Evolutionary conservation across 35 echinoderm and acorn worm species (phyloP), one percentile per base, ranked within the genome.

Genomic region (Apostichopus japonicus): DNA sequence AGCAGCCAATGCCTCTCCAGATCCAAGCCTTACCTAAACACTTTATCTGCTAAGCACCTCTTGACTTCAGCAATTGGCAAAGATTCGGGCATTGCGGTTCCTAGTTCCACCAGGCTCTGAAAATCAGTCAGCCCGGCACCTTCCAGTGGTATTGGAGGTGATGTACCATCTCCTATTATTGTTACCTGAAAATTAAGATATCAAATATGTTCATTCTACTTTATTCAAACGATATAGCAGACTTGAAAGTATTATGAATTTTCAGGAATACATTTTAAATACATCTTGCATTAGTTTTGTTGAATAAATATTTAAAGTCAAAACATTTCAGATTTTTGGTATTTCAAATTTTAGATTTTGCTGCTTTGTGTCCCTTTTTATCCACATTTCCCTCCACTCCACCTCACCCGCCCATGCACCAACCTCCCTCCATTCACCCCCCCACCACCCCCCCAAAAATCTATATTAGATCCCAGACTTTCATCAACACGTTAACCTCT

Each of bases 131-230:
- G 84, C 23, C 93, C 92, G 4, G 95, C 97, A 51, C 95, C 97
- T 87, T 96, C 92, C 77, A 99, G 55, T 9, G 94, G 91, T 8
- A 99, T 93, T 0, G 97, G 95, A 2, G 94, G 77, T 19, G 94
- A 79, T 5, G 84, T 96, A 44, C 97, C 97, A 86, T 99, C 97
- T 23, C 97, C 95, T 9, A 99, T 96, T 5, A 99, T 93, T 16
- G 93, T 95, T 13, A 99, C 97, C 97, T 98, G 76, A 59, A 61
- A 61, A 61, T 61, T 61, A 61, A 61, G 7, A 13, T 10, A 61
- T 8, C 57, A 4, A 61, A 44, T 44, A 44, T 44, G 33, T 11
- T 61, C 0, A 61, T 61, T 61, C 0, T 61, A 13, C 13, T 61
- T 10, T 13, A 10, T 61, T 10, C 4, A 1, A 61, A 61, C 7